Evolutionary conservation across 2,797 vertebrate genomes (phyloP), one percentile per base, ranked within the genome.

Genomic region (Siniperca obscura): DNA sequence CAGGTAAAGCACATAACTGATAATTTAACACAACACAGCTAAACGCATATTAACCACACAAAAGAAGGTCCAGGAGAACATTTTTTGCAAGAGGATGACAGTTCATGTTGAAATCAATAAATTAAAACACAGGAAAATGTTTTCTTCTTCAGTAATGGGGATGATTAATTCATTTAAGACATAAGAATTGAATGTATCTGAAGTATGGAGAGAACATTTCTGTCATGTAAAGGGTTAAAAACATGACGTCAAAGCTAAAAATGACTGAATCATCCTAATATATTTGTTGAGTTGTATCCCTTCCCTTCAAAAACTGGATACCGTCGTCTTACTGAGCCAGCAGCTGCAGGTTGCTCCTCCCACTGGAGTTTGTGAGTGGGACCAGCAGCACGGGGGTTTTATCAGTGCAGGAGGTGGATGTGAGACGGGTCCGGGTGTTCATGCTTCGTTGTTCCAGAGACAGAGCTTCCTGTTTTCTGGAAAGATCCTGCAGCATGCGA

Each of bases 391-490:
- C 55, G 0, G 56, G 74, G 10, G 67, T 50, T 30, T 30, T 59
- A 1, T 87, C 83, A 0, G 57, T 38, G 52, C 42, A 27, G 36
- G 80, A 30, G 8, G 80, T 5, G 0, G 83, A 12, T 0, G 52
- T 10, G 36, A 96, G 91, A 68, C 90, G 93, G 10, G 70, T 52
- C 2, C 94, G 94, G 0, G 89, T 94, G 74, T 89, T 91, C 62
- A 91, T 82, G 91, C 89, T 95, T 2, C 93, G 94, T 40, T 94
- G 91, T 62, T 96, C 95, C 89, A 96, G 74, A 27, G 92, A 88
- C 40, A 96, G 65, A 10, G 95, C 94, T 17, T 95, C 95, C 70
- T 89, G 91, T 83, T 96, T 96, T 9, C 90, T 91, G 80, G 80
- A 87, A 3, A 96, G 92, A 77, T 96, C 93, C 80, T 93, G 89